Conservation (phyloP, 2,888 invertebrate genomes). For the Phyllotreta striolata region DNA sequence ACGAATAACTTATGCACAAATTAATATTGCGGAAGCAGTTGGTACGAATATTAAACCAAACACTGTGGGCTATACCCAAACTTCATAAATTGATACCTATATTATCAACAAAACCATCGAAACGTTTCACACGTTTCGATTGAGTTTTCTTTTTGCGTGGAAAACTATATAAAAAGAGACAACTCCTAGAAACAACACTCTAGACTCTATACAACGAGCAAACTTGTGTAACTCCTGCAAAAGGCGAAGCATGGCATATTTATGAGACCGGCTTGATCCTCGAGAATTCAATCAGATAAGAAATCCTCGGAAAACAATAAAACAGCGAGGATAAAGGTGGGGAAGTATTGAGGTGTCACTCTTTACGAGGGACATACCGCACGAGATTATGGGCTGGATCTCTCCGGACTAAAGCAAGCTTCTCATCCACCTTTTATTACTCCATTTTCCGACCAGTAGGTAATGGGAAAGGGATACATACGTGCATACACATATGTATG, state of each 20-base stretch:
- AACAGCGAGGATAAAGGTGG: conserved; percentile 49
- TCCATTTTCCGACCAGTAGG: conserved; percentile 41
- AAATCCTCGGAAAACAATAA: conserved; percentile 56
- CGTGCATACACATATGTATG: not conserved
- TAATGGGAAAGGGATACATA: conserved; percentile 9
- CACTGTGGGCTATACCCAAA: no score
- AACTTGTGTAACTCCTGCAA: conserved; percentile 15
- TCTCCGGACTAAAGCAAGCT: conserved; percentile 45
- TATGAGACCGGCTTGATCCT: conserved; percentile 51
- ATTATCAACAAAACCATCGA: no score
- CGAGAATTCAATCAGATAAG: conserved; percentile 56
- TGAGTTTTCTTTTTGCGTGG: no score
- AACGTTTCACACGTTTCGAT: no score
- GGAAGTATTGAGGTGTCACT: conserved; percentile 48
- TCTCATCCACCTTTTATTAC: conserved; percentile 48
- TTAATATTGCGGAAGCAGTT: conserved; percentile 8
- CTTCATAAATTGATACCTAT: no score
- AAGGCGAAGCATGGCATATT: conserved; percentile 46
- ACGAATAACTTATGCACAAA: conserved; percentile 4
- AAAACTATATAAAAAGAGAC: conserved; percentile 19
- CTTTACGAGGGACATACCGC: conserved; percentile 49
- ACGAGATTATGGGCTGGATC: conserved; percentile 40
- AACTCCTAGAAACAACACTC: conserved; percentile 12
- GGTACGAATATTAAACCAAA: no score
- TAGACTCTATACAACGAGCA: not conserved